These are phyloP conservation scores for Rhyzopertha dominica DNA, from an alignment of 1,140 invertebrate genomes.

Conservation along the genomic window DNA sequence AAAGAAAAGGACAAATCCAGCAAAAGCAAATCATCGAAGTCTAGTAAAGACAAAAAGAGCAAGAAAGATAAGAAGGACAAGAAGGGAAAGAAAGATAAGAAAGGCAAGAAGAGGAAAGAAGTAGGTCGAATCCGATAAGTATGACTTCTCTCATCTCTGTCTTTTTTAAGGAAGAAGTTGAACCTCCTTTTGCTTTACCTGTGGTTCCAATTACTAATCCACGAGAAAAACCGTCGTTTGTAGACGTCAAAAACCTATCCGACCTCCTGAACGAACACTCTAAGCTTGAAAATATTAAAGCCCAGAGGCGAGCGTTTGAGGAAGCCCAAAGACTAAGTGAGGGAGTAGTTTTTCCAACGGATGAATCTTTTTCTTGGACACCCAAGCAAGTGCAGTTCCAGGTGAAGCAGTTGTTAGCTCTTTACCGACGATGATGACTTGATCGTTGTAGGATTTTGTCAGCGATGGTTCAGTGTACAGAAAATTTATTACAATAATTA, in stretches of 20 bases:
- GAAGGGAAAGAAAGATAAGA: slow-evolving; percentile 1
- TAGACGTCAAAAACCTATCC: slow-evolving; percentile 9
- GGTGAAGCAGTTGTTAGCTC: not conserved
- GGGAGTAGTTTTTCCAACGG: not conserved
- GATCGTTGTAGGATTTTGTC: too few relatives aligned
- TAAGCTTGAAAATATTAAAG: slow-evolving; percentile 16
- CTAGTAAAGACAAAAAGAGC: slow-evolving; percentile 1
- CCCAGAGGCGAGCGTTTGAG: slow-evolving; percentile 9
- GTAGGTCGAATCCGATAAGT: slow-evolving; percentile 4
- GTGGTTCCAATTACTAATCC: slow-evolving; percentile 9
- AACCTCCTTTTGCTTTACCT: slow-evolving; percentile 14
- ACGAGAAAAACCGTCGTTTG: slow-evolving; percentile 11
- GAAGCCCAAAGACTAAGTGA: too few relatives aligned
- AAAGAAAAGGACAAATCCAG: not conserved
- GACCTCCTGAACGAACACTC: slow-evolving; percentile 19
- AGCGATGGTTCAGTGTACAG: slow-evolving; percentile 14
- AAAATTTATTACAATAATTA: slow-evolving; percentile 13
- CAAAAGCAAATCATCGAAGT: not conserved
- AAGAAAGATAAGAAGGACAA: slow-evolving; percentile 7
- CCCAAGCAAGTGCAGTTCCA: not conserved
- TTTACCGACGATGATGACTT: slow-evolving; percentile 3
- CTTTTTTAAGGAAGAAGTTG: slow-evolving; percentile 4
- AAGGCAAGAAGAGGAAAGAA: slow-evolving; percentile 11
- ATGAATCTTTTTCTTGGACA: slow-evolving; percentile 4
- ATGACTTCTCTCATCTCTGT: not conserved